phyloP scores from a whole-genome alignment of 2,888 invertebrate genomes.

The Neocrepidodera transversa region DNA sequence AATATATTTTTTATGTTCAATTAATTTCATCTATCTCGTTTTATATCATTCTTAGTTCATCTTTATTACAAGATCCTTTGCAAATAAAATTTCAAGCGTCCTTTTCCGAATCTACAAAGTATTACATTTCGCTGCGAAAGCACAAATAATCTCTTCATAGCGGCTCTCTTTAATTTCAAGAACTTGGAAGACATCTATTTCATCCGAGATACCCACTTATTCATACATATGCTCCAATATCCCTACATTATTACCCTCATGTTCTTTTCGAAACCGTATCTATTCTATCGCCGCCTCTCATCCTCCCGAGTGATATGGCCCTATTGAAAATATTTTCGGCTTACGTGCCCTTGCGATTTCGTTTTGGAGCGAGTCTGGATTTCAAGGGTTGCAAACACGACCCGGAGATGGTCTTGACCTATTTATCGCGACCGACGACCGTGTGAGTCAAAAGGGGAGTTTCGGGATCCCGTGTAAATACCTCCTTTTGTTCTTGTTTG shows the following conservation, averaged over 20 bases:
- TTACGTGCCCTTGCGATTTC: slow-evolving; percentile 11
- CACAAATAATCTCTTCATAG: too few species aligned
- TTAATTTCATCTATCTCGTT: too few species aligned
- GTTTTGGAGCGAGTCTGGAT: slow-evolving; percentile 19
- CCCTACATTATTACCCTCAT: background rate
- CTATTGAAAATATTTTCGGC: slow-evolving; percentile 24
- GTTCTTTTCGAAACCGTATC: slow-evolving; percentile 2
- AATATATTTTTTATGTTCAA: too few species aligned
- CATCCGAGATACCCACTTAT: background rate
- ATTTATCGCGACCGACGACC: slow-evolving; percentile 22
- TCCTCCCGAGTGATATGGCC: background rate
- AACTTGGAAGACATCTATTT: background rate
- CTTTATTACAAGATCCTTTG: too few species aligned
- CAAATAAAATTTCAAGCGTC: too few species aligned
- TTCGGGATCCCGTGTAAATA: too few species aligned
- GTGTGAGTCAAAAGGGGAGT: background rate
- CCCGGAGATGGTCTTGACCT: slow-evolving; percentile 25
- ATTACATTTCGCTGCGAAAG: too few species aligned
- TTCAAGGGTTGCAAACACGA: slow-evolving; percentile 22
- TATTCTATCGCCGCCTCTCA: slow-evolving; percentile 1
- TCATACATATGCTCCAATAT: slow-evolving; percentile 8
- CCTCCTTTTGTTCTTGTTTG: too few species aligned
- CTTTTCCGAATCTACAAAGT: too few species aligned
- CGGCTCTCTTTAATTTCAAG: background rate
- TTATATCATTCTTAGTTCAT: too few species aligned